Evolutionary conservation across 2,888 invertebrate genomes (phyloP).

Genomic region (Carcina quercana): DNA sequence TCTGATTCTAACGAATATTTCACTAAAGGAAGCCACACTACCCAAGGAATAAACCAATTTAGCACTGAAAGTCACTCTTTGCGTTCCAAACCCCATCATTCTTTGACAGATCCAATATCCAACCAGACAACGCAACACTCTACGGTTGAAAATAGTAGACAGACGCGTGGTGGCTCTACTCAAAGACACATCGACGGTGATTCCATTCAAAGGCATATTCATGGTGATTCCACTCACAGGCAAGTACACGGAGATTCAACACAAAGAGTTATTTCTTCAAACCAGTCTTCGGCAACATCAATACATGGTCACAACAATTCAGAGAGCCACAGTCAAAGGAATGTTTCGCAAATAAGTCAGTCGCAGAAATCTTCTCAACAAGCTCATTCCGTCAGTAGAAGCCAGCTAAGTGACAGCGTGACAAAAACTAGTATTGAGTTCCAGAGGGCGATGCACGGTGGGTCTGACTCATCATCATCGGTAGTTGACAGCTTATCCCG

Average conservation of each 20-base stretch:
- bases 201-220: constrained; percentile 5
- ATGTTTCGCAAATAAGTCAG: constrained; percentile 3
- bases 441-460: constrained; percentile 65
- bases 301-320: constrained; percentile 17
- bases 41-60: constrained; percentile 22
- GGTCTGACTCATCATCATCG: constrained; percentile 23
- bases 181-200: too few relatives aligned
- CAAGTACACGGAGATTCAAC: constrained; percentile 29
- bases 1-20: too few relatives aligned
- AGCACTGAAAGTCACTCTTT: constrained; percentile 23
- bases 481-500: constrained; percentile 41
- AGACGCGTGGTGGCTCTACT: constrained; percentile 18
- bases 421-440: constrained; percentile 72
- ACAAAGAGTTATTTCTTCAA: constrained; percentile 36
- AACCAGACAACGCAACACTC: constrained; percentile 34
- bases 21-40: too few relatives aligned
- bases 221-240: constrained; percentile 19
- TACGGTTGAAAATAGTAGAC: constrained; percentile 7
- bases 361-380: constrained; percentile 37
- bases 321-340: constrained; percentile 1
- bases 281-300: constrained; percentile 21
- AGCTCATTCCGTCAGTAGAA: constrained; percentile 46
- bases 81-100: constrained; percentile 26
- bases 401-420: constrained; percentile 58
- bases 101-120: too few relatives aligned